A percentile compares a stretch with the other conserved stretches of the same genome.
These are phyloP conservation scores for Otis tarda DNA, from an alignment of 2,113 vertebrate genomes.

Conservation along the genomic window DNA sequence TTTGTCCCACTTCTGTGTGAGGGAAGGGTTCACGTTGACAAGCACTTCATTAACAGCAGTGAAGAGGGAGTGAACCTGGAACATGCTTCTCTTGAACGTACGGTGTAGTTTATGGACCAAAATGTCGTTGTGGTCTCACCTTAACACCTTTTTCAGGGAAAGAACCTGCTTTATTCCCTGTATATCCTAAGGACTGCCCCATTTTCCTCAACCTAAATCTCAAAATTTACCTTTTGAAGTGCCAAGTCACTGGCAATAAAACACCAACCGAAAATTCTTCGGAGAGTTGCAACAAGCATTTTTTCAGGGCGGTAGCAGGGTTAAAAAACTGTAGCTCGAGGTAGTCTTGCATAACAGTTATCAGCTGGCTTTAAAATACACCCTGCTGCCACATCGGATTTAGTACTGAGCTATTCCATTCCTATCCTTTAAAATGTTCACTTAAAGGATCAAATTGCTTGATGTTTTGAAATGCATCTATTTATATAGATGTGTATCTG, in stretches of 20 bases:
- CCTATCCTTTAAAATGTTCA: background rate
- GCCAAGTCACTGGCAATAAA: background rate
- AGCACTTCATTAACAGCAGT: background rate
- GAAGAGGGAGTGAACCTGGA: background rate
- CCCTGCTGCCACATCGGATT: background rate
- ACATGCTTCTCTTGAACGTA: background rate
- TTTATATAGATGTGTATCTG: background rate
- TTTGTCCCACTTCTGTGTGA: background rate
- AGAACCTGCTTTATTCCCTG: background rate
- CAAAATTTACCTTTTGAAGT: background rate
- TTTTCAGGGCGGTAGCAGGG: background rate
- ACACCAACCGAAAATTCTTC: background rate
- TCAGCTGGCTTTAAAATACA: background rate
- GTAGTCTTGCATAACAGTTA: background rate
- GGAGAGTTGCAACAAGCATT: background rate
- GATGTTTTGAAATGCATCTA: background rate
- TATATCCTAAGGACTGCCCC: fast-evolving
- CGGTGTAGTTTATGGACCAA: background rate
- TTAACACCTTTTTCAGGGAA: background rate
- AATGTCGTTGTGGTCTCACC: background rate
- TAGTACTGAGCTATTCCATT: background rate
- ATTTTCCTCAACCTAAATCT: background rate
- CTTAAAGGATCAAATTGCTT: background rate
- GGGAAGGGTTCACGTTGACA: background rate
- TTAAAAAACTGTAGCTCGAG: background rate